phyloP scores from a whole-genome alignment of 2,888 invertebrate species.

The Lydus trimaculatus region DNA sequence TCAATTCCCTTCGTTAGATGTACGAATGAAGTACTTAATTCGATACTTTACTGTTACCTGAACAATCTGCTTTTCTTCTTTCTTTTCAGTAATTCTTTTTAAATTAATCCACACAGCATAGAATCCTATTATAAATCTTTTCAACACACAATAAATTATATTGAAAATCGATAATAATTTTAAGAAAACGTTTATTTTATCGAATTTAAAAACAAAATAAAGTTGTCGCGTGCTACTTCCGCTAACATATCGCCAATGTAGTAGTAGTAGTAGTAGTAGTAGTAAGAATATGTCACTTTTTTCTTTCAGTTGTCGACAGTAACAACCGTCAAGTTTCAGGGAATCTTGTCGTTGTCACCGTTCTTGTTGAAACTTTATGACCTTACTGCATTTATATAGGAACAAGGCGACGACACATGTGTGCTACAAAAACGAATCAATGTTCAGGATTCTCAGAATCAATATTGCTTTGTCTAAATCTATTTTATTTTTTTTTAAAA shows the following conservation, averaged over 20 bases:
- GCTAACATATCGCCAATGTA: neutral
- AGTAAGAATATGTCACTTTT: neutral
- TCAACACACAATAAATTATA: neutral
- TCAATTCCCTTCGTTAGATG: conserved; percentile 16
- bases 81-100: neutral
- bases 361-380: conserved; percentile 37
- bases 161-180: neutral
- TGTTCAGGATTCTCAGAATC: neutral
- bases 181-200: neutral
- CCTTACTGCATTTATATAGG: conserved; percentile 29
- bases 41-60: conserved; percentile 13
- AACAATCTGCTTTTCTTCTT: neutral
- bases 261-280: too few relatives aligned
- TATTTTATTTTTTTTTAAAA: neutral
- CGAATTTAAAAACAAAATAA: too few relatives aligned
- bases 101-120: neutral
- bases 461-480: neutral
- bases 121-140: neutral
- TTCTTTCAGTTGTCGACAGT: neutral
- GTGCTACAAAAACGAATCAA: neutral
- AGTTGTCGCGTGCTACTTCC: too few relatives aligned
- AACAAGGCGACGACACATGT: conserved; percentile 27
- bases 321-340: conserved; percentile 20
- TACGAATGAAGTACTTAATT: conserved; percentile 22
- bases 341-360: conserved; percentile 23